Percentiles rank a stretch among this genome's conserved stretches.
Evolutionary conservation across 2,888 invertebrate genomes (phyloP).

Genomic region (Timema podura): DNA sequence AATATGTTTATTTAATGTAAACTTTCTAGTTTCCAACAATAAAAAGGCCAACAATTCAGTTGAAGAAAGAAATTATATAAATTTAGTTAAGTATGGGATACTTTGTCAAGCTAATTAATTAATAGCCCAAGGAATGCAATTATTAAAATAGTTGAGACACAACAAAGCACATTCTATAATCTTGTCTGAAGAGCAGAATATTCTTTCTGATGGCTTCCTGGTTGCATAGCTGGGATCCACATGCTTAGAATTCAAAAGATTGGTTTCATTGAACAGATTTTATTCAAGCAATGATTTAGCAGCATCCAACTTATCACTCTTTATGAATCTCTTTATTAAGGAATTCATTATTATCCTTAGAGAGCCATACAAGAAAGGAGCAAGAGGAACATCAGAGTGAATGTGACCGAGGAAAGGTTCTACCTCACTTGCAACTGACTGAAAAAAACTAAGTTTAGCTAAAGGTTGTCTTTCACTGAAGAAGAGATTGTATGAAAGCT

Average conservation of each 20-base stretch:
- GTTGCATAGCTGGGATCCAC: background rate
- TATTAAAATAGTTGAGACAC: no score
- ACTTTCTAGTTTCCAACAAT: no score
- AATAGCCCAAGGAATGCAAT: no score
- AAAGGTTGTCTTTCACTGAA: background rate
- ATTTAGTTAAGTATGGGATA: no score
- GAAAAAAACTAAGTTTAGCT: slow-evolving; percentile 8
- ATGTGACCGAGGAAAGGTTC: background rate
- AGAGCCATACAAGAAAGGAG: background rate
- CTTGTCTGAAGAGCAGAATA: background rate
- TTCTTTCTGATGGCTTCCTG: background rate
- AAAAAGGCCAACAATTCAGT: no score
- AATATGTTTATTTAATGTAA: no score
- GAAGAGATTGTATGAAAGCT: background rate
- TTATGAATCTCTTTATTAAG: background rate
- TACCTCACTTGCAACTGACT: background rate
- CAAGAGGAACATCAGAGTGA: background rate
- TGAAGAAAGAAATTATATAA: no score
- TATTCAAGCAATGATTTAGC: background rate
- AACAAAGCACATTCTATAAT: background rate
- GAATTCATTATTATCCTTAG: background rate
- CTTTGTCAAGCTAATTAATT: no score
- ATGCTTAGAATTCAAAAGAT: background rate
- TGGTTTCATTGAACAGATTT: background rate
- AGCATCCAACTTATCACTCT: background rate